A percentile compares a stretch with the other conserved stretches of the same genome.
phyloP scores from a whole-genome alignment of 2,888 invertebrate species.

The Xestia xanthographa region DNA sequence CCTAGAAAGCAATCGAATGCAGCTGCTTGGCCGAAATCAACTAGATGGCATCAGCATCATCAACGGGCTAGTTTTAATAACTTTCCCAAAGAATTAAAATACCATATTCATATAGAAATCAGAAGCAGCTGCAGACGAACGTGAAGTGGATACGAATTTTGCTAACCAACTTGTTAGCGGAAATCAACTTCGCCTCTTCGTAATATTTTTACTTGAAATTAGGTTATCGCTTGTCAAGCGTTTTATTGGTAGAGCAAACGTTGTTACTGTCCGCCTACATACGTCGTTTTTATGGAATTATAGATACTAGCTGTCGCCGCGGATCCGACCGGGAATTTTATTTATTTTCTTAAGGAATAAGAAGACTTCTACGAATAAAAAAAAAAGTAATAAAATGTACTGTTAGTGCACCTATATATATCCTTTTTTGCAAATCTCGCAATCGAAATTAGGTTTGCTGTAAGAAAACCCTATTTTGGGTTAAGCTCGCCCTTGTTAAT shows the following conservation, averaged over 20 bases:
- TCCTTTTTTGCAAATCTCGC: too few species aligned
- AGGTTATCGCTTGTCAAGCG: constrained; percentile 52
- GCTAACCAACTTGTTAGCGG: constrained; percentile 43
- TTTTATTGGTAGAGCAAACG: constrained; percentile 51
- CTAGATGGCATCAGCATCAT: not conserved
- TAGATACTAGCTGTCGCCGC: not conserved
- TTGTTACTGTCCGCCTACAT: constrained; percentile 44
- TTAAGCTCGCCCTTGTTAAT: too few species aligned
- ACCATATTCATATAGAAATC: not conserved
- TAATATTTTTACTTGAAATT: constrained; percentile 49
- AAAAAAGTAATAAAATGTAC: too few species aligned
- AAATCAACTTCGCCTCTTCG: constrained; percentile 44
- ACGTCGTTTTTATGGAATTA: constrained; percentile 18
- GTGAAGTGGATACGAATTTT: constrained; percentile 34
- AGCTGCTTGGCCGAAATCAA: not conserved
- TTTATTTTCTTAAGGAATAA: not conserved
- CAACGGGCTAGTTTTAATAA: not conserved
- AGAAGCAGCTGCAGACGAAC: not conserved
- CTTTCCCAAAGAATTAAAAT: not conserved
- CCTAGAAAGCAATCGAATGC: not conserved
- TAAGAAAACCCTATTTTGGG: too few species aligned
- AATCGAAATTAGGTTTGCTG: too few species aligned
- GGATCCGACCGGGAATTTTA: not conserved
- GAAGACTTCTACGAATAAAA: too few species aligned
- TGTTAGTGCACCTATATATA: too few species aligned